Evolutionary conservation across 2,797 vertebrate genomes (phyloP), one percentile per base, ranked within the genome.

Genomic region (Halcyon smyrnensis): DNA sequence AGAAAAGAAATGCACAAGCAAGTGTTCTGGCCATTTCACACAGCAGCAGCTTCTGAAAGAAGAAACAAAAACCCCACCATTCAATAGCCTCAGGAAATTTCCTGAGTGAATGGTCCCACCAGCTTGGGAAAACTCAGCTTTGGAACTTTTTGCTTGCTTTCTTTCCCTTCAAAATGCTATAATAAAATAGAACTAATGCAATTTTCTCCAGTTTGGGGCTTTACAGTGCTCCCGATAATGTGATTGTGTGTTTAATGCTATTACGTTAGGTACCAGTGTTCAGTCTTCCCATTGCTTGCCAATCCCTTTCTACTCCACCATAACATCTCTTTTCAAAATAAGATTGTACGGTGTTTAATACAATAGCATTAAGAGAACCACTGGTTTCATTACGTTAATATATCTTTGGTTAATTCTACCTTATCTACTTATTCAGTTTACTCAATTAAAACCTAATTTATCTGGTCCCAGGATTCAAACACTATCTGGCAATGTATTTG

Each of bases 401-500:
- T 74, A 95, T 97, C 98, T 97, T 97, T 95, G 96, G 97, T 98
- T 98, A 98, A 98, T 98, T 98, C 96, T 94, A 96, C 98, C 97
- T 98, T 97, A 97, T 98, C 98, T 98, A 91, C 97, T 98, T 98
- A 98, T 97, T 98, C 97, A 97, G 97, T 96, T 99, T 97, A 97
- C 97, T 84, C 97, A 99, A 99, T 99, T 98, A 98, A 98, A 98
- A 98, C 98, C 96, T 97, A 97, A 98, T 98, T 98, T 98, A 98
- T 98, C 98, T 88, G 87, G 98, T 98, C 97, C 97, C 97, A 98
- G 97, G 93, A 98, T 97, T 79, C 78, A 97, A 97, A 98, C 96
- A 97, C 97, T 95, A 97, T 96, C 98, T 95, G 96, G 96, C 90
- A 97, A 96, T 57, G 53, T 78, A 90, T 97, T 85, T 97, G 97